Evolutionary conservation across 2,888 invertebrate species (phyloP).

Genomic region (Zeuzera pyrina): DNA sequence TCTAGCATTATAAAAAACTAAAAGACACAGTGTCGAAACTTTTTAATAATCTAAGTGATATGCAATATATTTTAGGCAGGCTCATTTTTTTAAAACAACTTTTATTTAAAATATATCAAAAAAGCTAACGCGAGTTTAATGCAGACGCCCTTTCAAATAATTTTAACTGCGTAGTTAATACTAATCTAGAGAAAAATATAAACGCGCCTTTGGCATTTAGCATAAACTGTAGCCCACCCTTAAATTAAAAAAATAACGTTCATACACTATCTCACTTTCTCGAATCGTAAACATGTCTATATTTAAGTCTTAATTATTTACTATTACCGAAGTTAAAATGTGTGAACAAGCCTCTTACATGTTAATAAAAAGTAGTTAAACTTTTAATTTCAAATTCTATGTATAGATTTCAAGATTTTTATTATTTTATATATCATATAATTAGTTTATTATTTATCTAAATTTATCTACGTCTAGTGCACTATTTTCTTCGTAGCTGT

Average conservation of each 20-base stretch:
- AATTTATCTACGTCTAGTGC: slow-evolving; percentile 57
- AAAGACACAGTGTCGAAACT: slow-evolving; percentile 18
- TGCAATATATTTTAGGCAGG: slow-evolving; percentile 69
- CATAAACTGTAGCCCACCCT: slow-evolving; percentile 22
- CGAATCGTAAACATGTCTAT: slow-evolving; percentile 38
- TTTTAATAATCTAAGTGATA: slow-evolving; percentile 33
- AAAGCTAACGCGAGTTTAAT: slow-evolving; percentile 25
- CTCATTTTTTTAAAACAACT: slow-evolving; percentile 25
- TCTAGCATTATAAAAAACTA: slow-evolving; percentile 29
- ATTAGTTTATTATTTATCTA: slow-evolving; percentile 68
- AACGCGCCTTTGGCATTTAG: slow-evolving; percentile 54
- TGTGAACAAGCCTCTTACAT: slow-evolving; percentile 71
- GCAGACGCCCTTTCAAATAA: too few species aligned
- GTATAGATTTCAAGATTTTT: slow-evolving; percentile 69
- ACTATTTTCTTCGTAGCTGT: slow-evolving; percentile 57
- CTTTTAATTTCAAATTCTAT: slow-evolving; percentile 69
- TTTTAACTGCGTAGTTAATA: slow-evolving; percentile 5
- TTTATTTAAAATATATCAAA: neutral
- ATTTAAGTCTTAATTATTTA: slow-evolving; percentile 56
- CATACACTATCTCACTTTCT: slow-evolving; percentile 45
- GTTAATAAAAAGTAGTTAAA: slow-evolving; percentile 71
- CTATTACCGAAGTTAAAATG: slow-evolving; percentile 70
- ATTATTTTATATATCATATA: slow-evolving; percentile 41
- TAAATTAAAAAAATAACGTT: slow-evolving; percentile 27
- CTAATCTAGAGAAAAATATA: slow-evolving; percentile 16